A percentile compares a stretch with the other conserved stretches of the same genome.
phyloP scores from a whole-genome alignment of 37 sponge, comb jelly and placozoan species.

The Bolinopsis microptera region DNA sequence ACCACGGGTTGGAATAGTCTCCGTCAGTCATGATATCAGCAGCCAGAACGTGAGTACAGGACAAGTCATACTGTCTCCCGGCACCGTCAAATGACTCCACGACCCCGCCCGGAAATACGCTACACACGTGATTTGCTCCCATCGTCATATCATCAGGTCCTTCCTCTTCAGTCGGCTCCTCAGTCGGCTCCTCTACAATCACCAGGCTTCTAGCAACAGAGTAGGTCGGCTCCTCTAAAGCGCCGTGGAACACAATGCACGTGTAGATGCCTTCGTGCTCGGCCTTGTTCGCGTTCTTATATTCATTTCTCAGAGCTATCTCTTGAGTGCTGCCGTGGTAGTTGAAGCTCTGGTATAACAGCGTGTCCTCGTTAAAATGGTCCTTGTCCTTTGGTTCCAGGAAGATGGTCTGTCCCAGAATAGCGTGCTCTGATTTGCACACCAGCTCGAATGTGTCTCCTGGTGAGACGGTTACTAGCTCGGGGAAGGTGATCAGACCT shows the following conservation, averaged over 20 bases:
- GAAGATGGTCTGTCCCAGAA: background rate
- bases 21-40: background rate
- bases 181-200: background rate
- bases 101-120: background rate
- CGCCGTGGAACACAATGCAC: conserved; percentile 28
- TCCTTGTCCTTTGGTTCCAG: background rate
- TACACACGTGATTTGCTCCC: background rate
- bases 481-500: background rate
- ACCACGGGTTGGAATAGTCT: background rate
- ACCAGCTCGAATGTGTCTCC: background rate
- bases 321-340: background rate
- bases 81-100: conserved; percentile 11
- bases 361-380: background rate
- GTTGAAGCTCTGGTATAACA: background rate
- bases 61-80: background rate
- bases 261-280: conserved; percentile 38
- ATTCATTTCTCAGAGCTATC: background rate
- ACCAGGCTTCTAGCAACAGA: background rate
- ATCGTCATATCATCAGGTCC: background rate
- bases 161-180: background rate
- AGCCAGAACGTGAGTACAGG: conserved; percentile 51
- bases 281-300: background rate
- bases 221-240: background rate
- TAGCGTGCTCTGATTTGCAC: background rate
- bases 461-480: background rate